Evolutionary conservation across 2,888 invertebrate genomes (phyloP), one percentile per base, ranked within the genome.

Genomic region (Geotrupes spiniger): DNA sequence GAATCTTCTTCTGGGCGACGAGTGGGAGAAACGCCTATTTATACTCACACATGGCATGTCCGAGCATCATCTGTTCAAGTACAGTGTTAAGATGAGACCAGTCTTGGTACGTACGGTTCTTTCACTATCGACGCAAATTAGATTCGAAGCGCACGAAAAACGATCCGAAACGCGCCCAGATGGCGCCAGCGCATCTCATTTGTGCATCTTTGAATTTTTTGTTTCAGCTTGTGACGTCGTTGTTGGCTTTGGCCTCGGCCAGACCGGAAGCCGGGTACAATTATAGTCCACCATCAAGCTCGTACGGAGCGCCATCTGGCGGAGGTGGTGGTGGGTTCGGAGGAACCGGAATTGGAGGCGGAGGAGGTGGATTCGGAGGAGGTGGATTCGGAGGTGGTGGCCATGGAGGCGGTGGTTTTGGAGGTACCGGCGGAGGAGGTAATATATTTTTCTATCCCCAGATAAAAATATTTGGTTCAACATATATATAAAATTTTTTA

Each of bases 241-340:
- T 81, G 59, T 78, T 80, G 74, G 80, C 80, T 42, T 73, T 81
- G 68, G 80, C 78, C 71, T 77, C 78, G 70, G 82, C 81, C 43
- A 74, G 80, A 55, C 82, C 82, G 66, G 82, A 82, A 72, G 80
- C 81, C 63, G 80, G 81, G 58, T 80, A 80, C 73, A 79, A 79
- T 69, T 82, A 82, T 74, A 70, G 70, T 52, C 73, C 71, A 25
- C 74, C 74, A 21, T 71, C 71, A 40, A 65, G 66, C 46, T 68
- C 70, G 11, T 74, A 72, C 51, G 71, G 72, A 44, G 71, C 72
- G 11, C 72, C 74, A 43, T 68, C 72, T 16, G 69, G 71, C 17
- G 71, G 71, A 54, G 73, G 70, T 42, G 71, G 65, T 45, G 69
- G 67, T 16, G 61, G 62, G 39, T 58, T 60, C 14, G 53, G 60